Evolutionary conservation across 1,140 invertebrate species (phyloP).

Genomic region (Orussus abietinus): DNA sequence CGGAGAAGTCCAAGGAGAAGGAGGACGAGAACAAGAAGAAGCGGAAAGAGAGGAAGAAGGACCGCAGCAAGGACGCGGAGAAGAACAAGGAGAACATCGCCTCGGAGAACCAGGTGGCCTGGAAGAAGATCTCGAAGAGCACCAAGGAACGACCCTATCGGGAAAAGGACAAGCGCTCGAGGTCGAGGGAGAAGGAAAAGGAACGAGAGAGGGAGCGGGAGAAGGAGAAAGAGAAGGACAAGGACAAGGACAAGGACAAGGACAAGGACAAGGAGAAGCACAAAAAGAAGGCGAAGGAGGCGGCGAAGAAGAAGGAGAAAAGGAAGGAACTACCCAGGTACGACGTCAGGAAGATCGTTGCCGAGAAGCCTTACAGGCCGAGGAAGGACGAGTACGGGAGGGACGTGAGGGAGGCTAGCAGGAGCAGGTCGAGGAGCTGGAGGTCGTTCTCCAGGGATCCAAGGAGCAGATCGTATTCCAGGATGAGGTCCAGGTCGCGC

Average conservation of each 20-base stretch:
- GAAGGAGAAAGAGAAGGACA: slow-evolving; percentile 37
- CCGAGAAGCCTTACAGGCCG: slow-evolving; percentile 63
- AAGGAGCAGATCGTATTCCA: slow-evolving; percentile 41
- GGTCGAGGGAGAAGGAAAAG: slow-evolving; percentile 41
- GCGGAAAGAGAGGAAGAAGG: slow-evolving; percentile 47
- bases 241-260: slow-evolving; percentile 37
- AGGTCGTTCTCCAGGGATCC: slow-evolving; percentile 23
- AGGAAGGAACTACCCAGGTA: slow-evolving; percentile 77
- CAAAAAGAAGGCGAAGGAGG: slow-evolving; percentile 69
- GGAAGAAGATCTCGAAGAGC: slow-evolving; percentile 78
- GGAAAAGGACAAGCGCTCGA: slow-evolving; percentile 58
- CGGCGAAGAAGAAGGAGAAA: slow-evolving; percentile 68
- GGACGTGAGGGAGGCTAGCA: slow-evolving; percentile 57
- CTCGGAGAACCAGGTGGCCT: slow-evolving; percentile 52
- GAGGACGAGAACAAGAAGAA: slow-evolving; percentile 40
- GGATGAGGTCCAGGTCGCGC: slow-evolving; percentile 39
- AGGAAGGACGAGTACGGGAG: slow-evolving; percentile 75
- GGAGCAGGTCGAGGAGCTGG: slow-evolving; percentile 44
- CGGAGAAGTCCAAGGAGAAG: slow-evolving; percentile 28
- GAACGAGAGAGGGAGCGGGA: slow-evolving; percentile 38
- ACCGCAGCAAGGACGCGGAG: slow-evolving; percentile 53
- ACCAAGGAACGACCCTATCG: slow-evolving; percentile 80
- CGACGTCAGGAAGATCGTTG: slow-evolving; percentile 73
- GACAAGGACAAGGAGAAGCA: slow-evolving; percentile 45
- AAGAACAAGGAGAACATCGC: slow-evolving; percentile 59